Evolutionary conservation across 2,113 vertebrate species (phyloP).

Genomic region (Clarias batrachus): DNA sequence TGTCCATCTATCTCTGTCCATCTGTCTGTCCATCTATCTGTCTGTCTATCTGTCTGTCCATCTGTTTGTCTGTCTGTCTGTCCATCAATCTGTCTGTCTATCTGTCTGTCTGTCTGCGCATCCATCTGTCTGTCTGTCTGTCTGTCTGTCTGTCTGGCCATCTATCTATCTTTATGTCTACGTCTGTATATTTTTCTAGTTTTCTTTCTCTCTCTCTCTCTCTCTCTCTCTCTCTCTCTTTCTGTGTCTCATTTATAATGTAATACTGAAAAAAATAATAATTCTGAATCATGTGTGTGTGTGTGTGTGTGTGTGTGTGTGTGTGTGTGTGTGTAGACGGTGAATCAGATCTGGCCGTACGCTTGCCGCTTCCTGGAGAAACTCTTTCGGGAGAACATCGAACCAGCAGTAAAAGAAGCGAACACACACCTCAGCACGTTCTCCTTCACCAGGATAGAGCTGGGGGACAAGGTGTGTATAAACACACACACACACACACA

Average conservation of each 20-base stretch:
- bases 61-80: too few species aligned
- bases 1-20: too few species aligned
- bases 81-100: too few species aligned
- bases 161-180: not conserved
- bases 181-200: not conserved
- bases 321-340: constrained; percentile 72
- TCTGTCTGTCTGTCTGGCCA: too few species aligned
- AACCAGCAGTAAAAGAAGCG: constrained; percentile 86
- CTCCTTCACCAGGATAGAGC: constrained; percentile 90
- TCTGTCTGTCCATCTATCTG: too few species aligned
- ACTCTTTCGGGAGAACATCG: constrained; percentile 90
- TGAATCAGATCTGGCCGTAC: constrained; percentile 97
- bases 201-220: too few species aligned
- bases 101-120: too few species aligned
- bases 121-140: too few species aligned
- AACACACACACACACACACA: not conserved
- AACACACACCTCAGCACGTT: constrained; percentile 88
- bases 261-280: not conserved
- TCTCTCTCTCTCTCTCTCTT: too few species aligned
- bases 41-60: too few species aligned
- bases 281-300: not conserved
- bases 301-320: not conserved
- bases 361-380: constrained; percentile 95
- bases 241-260: not conserved
- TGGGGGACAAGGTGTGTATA: constrained; percentile 85